phyloP scores from a whole-genome alignment of 2,888 invertebrate genomes.

The Cataglyphis albicans region DNA sequence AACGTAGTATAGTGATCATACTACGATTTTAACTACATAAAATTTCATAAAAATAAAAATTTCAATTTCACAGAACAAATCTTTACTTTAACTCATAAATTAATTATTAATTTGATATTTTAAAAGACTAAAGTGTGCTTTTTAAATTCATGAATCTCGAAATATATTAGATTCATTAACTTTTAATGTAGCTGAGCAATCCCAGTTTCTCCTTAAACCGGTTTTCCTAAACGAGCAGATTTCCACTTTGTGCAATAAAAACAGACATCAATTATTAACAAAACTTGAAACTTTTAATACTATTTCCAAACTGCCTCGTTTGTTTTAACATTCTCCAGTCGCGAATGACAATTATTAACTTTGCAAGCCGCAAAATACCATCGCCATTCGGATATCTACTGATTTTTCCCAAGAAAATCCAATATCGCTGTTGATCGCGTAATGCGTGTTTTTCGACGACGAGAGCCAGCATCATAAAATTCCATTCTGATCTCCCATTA shows the following conservation, averaged over 20 bases:
- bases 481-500: slow-evolving; percentile 38
- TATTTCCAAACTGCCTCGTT: background rate
- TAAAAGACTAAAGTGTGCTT: too few relatives aligned
- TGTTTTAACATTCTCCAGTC: background rate
- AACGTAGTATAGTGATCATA: too few relatives aligned
- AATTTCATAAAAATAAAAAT: too few relatives aligned
- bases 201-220: background rate
- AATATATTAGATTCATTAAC: too few relatives aligned
- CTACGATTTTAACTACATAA: background rate
- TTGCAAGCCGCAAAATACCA: background rate
- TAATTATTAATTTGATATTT: too few relatives aligned
- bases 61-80: too few relatives aligned
- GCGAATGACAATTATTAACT: slow-evolving; percentile 24
- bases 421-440: slow-evolving; percentile 29
- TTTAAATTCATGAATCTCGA: too few relatives aligned
- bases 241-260: background rate
- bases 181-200: too few relatives aligned
- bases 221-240: background rate
- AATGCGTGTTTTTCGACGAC: slow-evolving; percentile 26
- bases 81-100: too few relatives aligned
- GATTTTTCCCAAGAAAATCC: slow-evolving; percentile 25
- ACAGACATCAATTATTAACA: background rate
- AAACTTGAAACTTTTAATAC: background rate
- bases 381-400: background rate
- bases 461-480: slow-evolving; percentile 25